These are phyloP conservation scores for Rhynchopsitta pachyrhyncha DNA, from an alignment of 2,113 vertebrate species.

Conservation along the genomic window DNA sequence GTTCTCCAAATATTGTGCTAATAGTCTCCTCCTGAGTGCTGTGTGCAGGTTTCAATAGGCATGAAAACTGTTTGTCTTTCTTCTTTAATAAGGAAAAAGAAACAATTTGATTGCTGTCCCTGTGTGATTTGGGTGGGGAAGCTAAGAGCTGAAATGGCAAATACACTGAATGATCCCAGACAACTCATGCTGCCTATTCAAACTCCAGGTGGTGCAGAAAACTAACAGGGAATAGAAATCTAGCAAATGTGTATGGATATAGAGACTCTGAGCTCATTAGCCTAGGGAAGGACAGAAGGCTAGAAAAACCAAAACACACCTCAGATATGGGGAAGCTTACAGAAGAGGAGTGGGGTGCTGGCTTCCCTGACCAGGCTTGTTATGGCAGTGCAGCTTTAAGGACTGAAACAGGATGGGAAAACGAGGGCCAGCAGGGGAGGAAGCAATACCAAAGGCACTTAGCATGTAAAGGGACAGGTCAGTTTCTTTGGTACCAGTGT, in stretches of 20 bases:
- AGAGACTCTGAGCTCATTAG: neutral
- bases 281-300: neutral
- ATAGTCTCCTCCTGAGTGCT: neutral
- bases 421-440: neutral
- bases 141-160: neutral
- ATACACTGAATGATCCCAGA: neutral
- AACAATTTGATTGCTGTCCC: neutral
- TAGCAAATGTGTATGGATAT: neutral
- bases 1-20: conserved; percentile 1
- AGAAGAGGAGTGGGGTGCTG: neutral
- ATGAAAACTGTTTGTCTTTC: neutral
- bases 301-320: neutral
- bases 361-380: neutral
- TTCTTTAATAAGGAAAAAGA: neutral
- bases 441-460: neutral
- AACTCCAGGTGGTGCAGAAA: neutral
- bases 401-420: neutral
- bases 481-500: neutral
- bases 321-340: neutral
- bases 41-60: neutral
- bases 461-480: neutral
- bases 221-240: neutral
- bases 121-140: neutral
- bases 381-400: neutral
- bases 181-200: neutral